A percentile compares a stretch with the other conserved stretches of the same genome.
Evolutionary conservation across 2,888 invertebrate genomes (phyloP).

Genomic region (Mayetiola destructor): DNA sequence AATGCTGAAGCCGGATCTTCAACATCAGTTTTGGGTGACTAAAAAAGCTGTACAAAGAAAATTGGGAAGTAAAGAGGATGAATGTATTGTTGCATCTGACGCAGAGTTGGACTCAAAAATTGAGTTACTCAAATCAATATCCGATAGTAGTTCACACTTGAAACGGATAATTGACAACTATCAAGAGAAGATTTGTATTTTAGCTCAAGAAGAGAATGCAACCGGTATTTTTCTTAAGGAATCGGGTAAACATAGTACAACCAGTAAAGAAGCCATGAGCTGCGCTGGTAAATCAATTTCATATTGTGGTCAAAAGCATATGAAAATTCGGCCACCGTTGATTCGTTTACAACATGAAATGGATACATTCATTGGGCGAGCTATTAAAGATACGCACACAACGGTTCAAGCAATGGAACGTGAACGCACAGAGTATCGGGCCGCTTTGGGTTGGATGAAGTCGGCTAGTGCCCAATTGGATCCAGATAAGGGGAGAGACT

Average conservation of each 20-base stretch:
- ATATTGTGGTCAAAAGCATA: constrained; percentile 81
- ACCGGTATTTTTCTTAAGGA: constrained; percentile 90
- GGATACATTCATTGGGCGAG: constrained; percentile 91
- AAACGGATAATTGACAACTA: constrained; percentile 83
- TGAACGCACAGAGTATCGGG: constrained; percentile 88
- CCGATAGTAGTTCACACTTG: constrained; percentile 74
- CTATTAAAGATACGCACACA: constrained; percentile 80
- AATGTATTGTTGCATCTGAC: constrained; percentile 90
- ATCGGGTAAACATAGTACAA: constrained; percentile 73
- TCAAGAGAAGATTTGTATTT: constrained; percentile 78
- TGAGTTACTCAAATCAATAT: constrained; percentile 82
- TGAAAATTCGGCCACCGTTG: constrained; percentile 72
- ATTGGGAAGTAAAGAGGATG: constrained; percentile 93
- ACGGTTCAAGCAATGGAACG: constrained; percentile 93
- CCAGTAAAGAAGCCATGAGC: constrained; percentile 71
- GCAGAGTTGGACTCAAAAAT: constrained; percentile 93
- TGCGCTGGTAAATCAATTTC: constrained; percentile 76
- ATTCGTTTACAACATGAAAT: constrained; percentile 84
- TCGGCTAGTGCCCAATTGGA: constrained; percentile 88
- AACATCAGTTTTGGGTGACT: constrained; percentile 96
- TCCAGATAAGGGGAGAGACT: constrained; percentile 88
- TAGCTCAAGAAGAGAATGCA: constrained; percentile 91
- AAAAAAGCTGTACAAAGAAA: constrained; percentile 88
- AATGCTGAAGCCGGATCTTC: constrained; percentile 48
- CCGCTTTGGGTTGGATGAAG: constrained; percentile 96